phyloP scores from a whole-genome alignment of 2,113 vertebrate genomes.

The Dissostichus mawsoni region DNA sequence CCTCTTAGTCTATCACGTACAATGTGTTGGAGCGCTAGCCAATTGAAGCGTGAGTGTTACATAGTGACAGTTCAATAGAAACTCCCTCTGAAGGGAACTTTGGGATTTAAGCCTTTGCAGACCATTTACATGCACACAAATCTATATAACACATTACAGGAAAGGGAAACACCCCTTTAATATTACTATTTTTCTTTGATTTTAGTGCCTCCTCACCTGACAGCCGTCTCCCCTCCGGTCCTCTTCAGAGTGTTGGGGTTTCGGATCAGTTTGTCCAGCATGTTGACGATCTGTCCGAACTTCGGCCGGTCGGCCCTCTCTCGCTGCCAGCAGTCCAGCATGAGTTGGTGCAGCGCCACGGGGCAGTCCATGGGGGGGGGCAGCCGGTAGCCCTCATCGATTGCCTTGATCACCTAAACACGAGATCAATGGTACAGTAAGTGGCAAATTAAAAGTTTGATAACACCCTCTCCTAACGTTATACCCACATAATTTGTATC shows the following conservation, averaged over 20 bases:
- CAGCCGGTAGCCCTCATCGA: constrained; percentile 96
- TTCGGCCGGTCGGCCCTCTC: constrained; percentile 95
- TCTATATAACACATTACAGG: too few species aligned
- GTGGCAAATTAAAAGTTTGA: constrained; percentile 23
- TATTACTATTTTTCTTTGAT: too few species aligned
- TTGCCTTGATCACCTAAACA: constrained; percentile 96
- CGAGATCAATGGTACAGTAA: not conserved
- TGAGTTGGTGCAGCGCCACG: constrained; percentile 95
- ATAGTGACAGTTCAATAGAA: too few species aligned
- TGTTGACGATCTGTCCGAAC: constrained; percentile 98
- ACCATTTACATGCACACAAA: too few species aligned
- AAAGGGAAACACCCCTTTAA: too few species aligned
- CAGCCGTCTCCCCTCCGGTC: constrained; percentile 89
- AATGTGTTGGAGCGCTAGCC: too few species aligned
- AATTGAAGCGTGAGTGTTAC: too few species aligned
- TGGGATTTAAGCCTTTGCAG: too few species aligned
- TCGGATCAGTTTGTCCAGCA: constrained; percentile 99
- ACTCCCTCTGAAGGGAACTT: too few species aligned
- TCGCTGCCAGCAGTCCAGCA: constrained; percentile 99
- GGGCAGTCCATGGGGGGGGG: constrained; percentile 99
- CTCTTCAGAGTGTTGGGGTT: constrained; percentile 98
- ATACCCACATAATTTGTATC: constrained; percentile 15
- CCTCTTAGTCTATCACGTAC: too few species aligned
- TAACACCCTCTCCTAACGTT: not conserved
- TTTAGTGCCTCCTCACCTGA: constrained; percentile 82